Base-by-base conservation (phyloP, 2,797 vertebrate genomes). In the Lepidocolaptes lacrymiger region DNA sequence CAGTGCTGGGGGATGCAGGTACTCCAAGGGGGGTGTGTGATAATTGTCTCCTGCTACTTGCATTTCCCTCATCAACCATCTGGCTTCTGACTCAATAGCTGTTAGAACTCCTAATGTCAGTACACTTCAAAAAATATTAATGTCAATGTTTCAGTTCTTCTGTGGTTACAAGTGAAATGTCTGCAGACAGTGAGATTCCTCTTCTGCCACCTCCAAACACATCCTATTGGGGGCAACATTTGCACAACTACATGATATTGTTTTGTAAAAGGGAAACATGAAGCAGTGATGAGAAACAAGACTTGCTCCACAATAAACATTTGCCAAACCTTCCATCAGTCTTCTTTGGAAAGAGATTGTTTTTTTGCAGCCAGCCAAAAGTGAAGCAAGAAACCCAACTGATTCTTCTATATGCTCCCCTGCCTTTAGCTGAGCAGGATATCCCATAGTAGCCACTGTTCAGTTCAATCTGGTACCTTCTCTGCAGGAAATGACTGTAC, bases 361-460 rank as follows among this genome's bases (percentile, higher is more conserved):
- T 76, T 43, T 82, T 95, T 62, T 80, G 52, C 68, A 92, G 71
- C 91, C 76, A 59, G 20, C 44, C 85, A 82, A 94, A 93, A 96
- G 80, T n/a, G 75, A 85, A 92, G 72, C 71, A 66, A 71, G 34
- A 52, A 63, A 71, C 14, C 10, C 22, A 48, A 59, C 89, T 52
- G 63, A 56, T 92, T 95, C 76, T 68, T 41, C 56, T 51, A 43
- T 24, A 72, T 79, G 74, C 80, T 75, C 4, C 4, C 4, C 72
- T 79, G 61, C 41, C 88, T 62, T 76, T 75, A 95, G 91, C 78
- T 85, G 55, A 32, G 54, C 1, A 19, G 75, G 75, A 63, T 69
- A 72, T 62, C 96, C 90, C 92, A 91, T 37, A 74, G 88, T 2
- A 83, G 56, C 58, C 36, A 28, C 58, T 8, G 12, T 6, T 6